Evolutionary conservation across 2,888 invertebrate genomes (phyloP).

Genomic region (Leistus spinibarbis): DNA sequence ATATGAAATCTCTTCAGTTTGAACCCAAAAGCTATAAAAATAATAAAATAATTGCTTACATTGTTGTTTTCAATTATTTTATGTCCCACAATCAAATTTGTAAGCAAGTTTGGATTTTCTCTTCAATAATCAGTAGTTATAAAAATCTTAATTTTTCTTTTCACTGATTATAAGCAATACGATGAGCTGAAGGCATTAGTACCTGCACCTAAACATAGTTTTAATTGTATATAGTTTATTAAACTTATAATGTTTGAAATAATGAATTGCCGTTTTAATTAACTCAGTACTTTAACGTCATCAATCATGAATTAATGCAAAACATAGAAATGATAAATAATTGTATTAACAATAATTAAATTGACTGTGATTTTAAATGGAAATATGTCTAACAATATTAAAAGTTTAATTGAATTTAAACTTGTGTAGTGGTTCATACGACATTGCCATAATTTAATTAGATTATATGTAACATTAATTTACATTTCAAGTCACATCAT

Average conservation of each 20-base stretch:
- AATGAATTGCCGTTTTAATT: background rate
- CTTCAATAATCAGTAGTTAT: no score
- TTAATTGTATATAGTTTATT: background rate
- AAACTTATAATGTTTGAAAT: background rate
- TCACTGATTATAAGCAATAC: no score
- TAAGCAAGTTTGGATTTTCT: no score
- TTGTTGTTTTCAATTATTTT: no score
- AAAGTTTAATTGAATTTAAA: background rate
- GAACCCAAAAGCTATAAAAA: no score
- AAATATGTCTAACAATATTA: background rate
- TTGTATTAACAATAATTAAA: background rate
- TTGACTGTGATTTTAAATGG: background rate
- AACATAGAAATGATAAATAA: background rate
- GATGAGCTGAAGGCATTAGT: no score
- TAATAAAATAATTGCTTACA: no score
- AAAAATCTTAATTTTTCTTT: no score
- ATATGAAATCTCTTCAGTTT: no score
- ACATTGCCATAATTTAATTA: background rate
- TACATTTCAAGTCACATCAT: background rate
- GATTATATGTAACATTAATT: background rate
- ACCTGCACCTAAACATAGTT: no score
- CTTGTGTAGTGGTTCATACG: background rate
- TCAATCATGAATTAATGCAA: no score
- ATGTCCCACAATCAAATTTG: no score
- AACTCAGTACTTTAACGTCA: background rate